Conservation (phyloP, 2,113 vertebrate species). For the Otolemur garnettii region DNA sequence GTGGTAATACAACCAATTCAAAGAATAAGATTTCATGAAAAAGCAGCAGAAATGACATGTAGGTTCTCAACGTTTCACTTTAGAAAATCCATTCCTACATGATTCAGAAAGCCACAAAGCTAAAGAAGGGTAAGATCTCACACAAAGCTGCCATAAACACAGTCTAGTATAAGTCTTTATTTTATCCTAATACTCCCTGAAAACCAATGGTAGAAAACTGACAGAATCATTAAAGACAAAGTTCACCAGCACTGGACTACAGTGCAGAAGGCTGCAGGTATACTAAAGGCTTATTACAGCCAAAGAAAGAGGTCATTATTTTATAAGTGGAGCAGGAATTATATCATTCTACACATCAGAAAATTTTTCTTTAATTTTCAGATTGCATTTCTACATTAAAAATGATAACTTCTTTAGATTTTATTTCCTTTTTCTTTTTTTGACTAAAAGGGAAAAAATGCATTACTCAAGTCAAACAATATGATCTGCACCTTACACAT, state of each 20-base stretch:
- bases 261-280: background rate
- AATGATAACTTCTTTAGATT: background rate
- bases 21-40: background rate
- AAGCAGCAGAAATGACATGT: background rate
- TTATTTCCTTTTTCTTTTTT: background rate
- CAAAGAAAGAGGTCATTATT: background rate
- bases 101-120: background rate
- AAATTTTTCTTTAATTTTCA: background rate
- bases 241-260: background rate
- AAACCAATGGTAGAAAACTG: background rate
- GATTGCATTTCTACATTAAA: background rate
- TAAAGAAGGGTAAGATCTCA: background rate
- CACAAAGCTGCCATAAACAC: background rate
- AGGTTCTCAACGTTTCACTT: background rate
- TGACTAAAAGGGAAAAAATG: background rate
- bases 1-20: background rate
- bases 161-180: background rate
- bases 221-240: background rate
- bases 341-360: background rate
- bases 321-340: background rate
- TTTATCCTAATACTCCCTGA: background rate
- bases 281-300: background rate
- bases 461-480: background rate
- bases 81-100: background rate
- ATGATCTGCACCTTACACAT: background rate